phyloP scores from a whole-genome alignment of 2,888 invertebrate species.

The Smittia aterrima region DNA sequence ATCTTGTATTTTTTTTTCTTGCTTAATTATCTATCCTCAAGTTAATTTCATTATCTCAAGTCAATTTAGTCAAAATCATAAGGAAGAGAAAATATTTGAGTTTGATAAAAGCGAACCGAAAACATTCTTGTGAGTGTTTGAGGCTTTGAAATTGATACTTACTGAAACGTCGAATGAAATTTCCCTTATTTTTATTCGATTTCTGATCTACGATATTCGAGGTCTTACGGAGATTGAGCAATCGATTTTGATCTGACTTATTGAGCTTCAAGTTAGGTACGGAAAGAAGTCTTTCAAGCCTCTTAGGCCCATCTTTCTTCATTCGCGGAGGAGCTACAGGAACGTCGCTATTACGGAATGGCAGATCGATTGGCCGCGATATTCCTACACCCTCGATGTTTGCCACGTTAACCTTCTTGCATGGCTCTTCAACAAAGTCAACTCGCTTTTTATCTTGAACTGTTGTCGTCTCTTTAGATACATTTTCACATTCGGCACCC shows the following conservation, averaged over 20 bases:
- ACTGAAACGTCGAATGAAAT: slow-evolving; percentile 82
- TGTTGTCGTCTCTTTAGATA: not conserved
- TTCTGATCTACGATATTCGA: slow-evolving; percentile 44
- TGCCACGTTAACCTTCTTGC: slow-evolving; percentile 45
- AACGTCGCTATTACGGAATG: slow-evolving; percentile 52
- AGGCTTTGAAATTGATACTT: slow-evolving; percentile 62
- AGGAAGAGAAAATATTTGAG: not conserved
- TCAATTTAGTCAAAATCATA: too few relatives aligned
- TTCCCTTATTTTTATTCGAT: slow-evolving; percentile 57
- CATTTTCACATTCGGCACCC: slow-evolving; percentile 46
- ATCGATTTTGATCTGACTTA: slow-evolving; percentile 56
- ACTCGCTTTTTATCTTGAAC: slow-evolving; percentile 46
- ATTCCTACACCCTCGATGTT: slow-evolving; percentile 48
- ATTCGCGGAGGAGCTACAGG: slow-evolving; percentile 60
- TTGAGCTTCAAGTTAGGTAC: slow-evolving; percentile 72
- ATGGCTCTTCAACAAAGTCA: slow-evolving; percentile 51
- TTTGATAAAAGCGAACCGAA: not conserved
- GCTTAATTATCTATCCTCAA: not conserved
- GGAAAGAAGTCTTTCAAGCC: slow-evolving; percentile 67
- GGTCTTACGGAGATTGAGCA: slow-evolving; percentile 51
- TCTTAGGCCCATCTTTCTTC: slow-evolving; percentile 57
- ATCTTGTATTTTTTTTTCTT: not conserved
- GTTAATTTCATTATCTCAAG: too few relatives aligned
- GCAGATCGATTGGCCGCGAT: slow-evolving; percentile 64
- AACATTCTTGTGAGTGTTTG: slow-evolving; percentile 17